Evolutionary conservation across 1,140 invertebrate genomes (phyloP).

Genomic region (Daktulosphaira vitifoliae): DNA sequence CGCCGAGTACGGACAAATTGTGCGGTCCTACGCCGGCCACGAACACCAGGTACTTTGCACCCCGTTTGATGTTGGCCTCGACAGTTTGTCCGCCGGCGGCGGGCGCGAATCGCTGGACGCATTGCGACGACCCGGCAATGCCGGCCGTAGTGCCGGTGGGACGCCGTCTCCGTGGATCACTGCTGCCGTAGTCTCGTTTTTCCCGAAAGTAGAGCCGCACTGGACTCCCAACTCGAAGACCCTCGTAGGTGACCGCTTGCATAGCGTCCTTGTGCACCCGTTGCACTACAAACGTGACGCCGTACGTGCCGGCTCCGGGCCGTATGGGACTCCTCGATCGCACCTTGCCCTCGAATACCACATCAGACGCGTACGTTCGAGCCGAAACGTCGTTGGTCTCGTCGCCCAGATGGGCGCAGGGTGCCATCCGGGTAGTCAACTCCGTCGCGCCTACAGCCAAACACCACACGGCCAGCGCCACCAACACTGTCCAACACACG

Average conservation of each 20-base stretch:
- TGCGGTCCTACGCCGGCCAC: slow-evolving; percentile 55
- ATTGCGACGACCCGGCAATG: slow-evolving; percentile 36
- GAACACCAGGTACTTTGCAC: slow-evolving; percentile 57
- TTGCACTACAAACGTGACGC: slow-evolving; percentile 57
- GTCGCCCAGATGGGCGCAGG: slow-evolving; percentile 40
- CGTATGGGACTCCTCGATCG: slow-evolving; percentile 52
- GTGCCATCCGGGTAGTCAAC: slow-evolving; percentile 5
- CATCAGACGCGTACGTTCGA: slow-evolving; percentile 52
- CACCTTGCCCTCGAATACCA: slow-evolving; percentile 56
- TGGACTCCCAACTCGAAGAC: slow-evolving; percentile 47
- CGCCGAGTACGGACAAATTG: slow-evolving; percentile 55
- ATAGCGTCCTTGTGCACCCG: slow-evolving; percentile 52
- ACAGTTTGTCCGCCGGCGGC: slow-evolving; percentile 35
- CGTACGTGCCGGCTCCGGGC: slow-evolving; percentile 50
- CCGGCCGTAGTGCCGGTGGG: slow-evolving; percentile 34
- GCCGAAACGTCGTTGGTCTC: slow-evolving; percentile 49
- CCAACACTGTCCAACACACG: neutral
- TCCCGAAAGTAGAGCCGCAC: slow-evolving; percentile 48
- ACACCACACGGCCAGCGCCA: neutral
- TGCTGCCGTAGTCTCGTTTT: slow-evolving; percentile 40
- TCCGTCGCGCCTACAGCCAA: neutral
- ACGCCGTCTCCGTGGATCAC: slow-evolving; percentile 40
- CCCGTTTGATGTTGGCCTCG: slow-evolving; percentile 52
- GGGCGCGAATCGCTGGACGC: slow-evolving; percentile 35
- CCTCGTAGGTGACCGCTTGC: slow-evolving; percentile 40